phyloP scores from a whole-genome alignment of 2,797 vertebrate species.

The Hydrocynus forskahlii region DNA sequence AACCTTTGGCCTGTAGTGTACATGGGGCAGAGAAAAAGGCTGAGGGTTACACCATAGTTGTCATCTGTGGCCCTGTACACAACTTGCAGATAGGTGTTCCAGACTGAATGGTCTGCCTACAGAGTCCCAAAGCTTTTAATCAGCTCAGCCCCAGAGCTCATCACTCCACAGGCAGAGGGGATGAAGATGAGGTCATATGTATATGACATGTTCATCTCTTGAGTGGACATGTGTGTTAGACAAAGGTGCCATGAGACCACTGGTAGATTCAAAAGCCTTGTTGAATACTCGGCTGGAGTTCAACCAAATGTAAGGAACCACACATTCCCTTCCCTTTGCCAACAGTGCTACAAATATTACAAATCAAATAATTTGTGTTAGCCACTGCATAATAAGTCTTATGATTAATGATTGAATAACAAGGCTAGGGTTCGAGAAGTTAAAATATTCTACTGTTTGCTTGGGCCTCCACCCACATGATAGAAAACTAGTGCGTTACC shows the following conservation, averaged over 20 bases:
- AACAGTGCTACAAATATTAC: no score
- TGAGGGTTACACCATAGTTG: constrained; percentile 4
- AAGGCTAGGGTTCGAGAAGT: background rate
- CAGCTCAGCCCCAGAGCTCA: constrained; percentile 50
- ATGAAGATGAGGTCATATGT: constrained; percentile 40
- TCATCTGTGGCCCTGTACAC: background rate
- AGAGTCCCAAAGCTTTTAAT: constrained; percentile 50
- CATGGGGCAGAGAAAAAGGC: background rate
- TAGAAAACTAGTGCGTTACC: background rate
- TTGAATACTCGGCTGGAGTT: background rate
- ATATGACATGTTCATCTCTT: constrained; percentile 25
- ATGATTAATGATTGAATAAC: background rate
- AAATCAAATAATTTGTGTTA: no score
- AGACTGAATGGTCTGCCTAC: constrained; percentile 16
- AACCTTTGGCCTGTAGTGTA: background rate
- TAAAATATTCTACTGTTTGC: background rate
- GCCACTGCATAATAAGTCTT: no score
- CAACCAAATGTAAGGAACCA: background rate
- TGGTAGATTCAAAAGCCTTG: background rate
- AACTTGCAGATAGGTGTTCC: constrained; percentile 36
- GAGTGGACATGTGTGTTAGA: constrained; percentile 10
- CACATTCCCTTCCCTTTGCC: background rate
- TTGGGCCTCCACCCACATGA: background rate
- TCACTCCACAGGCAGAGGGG: constrained; percentile 30
- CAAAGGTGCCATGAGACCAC: constrained; percentile 10